Conservation (phyloP, 92 coral and sea anemone species). For the Isaurus tuberculatus region DNA sequence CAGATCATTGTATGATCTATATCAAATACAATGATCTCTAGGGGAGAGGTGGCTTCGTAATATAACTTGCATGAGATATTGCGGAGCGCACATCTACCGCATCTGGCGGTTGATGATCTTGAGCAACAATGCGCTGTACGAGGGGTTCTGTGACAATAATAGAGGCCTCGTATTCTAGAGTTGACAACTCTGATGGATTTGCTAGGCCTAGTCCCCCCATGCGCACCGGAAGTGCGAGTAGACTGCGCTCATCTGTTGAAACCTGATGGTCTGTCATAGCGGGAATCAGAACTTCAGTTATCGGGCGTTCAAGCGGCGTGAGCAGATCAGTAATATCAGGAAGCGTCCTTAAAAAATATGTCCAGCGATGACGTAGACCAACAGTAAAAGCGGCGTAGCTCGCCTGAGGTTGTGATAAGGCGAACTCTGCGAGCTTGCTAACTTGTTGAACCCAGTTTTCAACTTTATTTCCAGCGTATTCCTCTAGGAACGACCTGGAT, state of each 20-base stretch:
- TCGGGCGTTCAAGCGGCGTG: slow-evolving; percentile 32
- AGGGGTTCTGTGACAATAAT: slow-evolving; percentile 51
- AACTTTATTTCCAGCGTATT: slow-evolving; percentile 16
- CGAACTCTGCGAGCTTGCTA: slow-evolving; percentile 39
- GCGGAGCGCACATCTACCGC: slow-evolving; percentile 46
- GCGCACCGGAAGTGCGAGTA: slow-evolving; percentile 53
- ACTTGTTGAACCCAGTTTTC: slow-evolving; percentile 25
- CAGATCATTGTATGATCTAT: slow-evolving; percentile 67
- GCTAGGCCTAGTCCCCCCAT: slow-evolving; percentile 56
- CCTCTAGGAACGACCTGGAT: slow-evolving; percentile 30
- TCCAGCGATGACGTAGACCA: slow-evolving; percentile 23
- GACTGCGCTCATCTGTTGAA: slow-evolving; percentile 26
- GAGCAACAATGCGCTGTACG: slow-evolving; percentile 42
- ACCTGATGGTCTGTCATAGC: slow-evolving; percentile 36
- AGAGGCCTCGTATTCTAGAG: slow-evolving; percentile 50
- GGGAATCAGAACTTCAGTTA: slow-evolving; percentile 39
- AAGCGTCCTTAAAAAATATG: slow-evolving; percentile 18
- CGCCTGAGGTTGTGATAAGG: slow-evolving; percentile 41
- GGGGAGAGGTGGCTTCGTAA: slow-evolving; percentile 56
- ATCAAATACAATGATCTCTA: slow-evolving; percentile 44
- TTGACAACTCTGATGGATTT: slow-evolving; percentile 47
- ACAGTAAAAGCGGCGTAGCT: slow-evolving; percentile 18
- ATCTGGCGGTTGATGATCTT: slow-evolving; percentile 53
- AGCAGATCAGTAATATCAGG: slow-evolving; percentile 27
- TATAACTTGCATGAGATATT: slow-evolving; percentile 43